Percentiles rank a stretch among this genome's conserved stretches.
Conservation (phyloP, 2,113 vertebrate genomes). For the Mobula birostris region DNA sequence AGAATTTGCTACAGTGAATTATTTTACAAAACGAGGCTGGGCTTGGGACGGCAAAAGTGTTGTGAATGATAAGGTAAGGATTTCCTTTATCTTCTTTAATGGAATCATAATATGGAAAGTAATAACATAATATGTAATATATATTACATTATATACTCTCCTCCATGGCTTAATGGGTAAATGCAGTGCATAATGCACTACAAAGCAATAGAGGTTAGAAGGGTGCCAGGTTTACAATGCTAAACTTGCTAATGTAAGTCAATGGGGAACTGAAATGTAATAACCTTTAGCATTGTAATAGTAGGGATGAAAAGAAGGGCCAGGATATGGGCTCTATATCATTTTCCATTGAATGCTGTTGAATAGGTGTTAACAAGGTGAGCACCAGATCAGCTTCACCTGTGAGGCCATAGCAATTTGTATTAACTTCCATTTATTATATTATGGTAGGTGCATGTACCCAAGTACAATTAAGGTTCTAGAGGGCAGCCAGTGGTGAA, state of each 20-base stretch:
- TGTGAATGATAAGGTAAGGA: slow-evolving; percentile 89
- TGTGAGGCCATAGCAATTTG: neutral
- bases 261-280: neutral
- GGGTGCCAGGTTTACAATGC: neutral
- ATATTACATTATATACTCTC: neutral
- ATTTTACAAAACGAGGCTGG: slow-evolving; percentile 98
- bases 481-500: neutral
- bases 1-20: slow-evolving; percentile 97
- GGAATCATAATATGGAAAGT: neutral
- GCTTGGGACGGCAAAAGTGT: slow-evolving; percentile 97
- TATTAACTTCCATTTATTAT: neutral
- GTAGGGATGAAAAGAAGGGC: neutral
- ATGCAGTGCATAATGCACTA: neutral
- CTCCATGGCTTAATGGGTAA: neutral
- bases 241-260: neutral
- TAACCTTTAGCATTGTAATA: neutral
- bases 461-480: too few species aligned
- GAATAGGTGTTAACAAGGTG: too few species aligned
- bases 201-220: neutral
- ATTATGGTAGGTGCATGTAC: neutral
- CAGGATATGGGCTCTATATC: neutral
- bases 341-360: neutral
- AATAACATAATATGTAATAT: too few species aligned
- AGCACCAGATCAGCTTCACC: neutral
- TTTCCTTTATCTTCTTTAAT: neutral